Percentiles rank a stretch among this genome's conserved stretches.
Evolutionary conservation across 2,888 invertebrate genomes (phyloP).

Genomic region (Cataglyphis albicans): DNA sequence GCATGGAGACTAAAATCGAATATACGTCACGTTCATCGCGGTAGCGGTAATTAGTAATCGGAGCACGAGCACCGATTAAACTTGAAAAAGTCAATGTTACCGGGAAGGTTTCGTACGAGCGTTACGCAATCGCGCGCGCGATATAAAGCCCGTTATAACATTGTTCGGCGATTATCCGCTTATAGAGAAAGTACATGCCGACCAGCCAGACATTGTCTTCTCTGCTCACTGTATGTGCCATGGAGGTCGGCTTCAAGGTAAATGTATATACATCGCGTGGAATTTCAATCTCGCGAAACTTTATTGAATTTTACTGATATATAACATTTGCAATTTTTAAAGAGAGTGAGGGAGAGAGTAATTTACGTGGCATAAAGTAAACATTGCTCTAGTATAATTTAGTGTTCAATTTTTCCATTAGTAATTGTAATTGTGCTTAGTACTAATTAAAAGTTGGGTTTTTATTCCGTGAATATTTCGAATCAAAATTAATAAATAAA

Average conservation of each 20-base stretch:
- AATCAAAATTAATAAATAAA: constrained; percentile 8
- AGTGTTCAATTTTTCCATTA: not conserved
- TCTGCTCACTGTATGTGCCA: constrained; percentile 46
- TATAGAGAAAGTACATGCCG: constrained; percentile 38
- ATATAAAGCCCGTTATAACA: constrained; percentile 57
- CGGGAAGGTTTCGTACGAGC: constrained; percentile 65
- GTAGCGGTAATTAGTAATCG: constrained; percentile 73
- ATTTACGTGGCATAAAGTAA: not conserved
- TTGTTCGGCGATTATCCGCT: constrained; percentile 52
- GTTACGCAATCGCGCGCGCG: constrained; percentile 63
- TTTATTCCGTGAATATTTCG: not conserved
- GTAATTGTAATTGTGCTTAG: not conserved
- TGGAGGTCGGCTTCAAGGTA: constrained; percentile 45
- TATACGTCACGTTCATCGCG: constrained; percentile 74
- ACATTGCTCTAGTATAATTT: not conserved
- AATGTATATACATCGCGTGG: constrained; percentile 16
- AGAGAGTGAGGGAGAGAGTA: not conserved
- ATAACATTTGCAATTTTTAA: constrained; percentile 1
- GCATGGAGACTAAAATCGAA: constrained; percentile 68
- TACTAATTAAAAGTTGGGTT: not conserved
- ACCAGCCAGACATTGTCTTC: constrained; percentile 46
- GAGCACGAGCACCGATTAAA: constrained; percentile 71
- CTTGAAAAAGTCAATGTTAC: constrained; percentile 77
- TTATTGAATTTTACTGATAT: not conserved
- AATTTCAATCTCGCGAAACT: not conserved